These are phyloP conservation scores for Zaprionus vittiger DNA, from an alignment of 1,140 invertebrate species.

Conservation along the genomic window DNA sequence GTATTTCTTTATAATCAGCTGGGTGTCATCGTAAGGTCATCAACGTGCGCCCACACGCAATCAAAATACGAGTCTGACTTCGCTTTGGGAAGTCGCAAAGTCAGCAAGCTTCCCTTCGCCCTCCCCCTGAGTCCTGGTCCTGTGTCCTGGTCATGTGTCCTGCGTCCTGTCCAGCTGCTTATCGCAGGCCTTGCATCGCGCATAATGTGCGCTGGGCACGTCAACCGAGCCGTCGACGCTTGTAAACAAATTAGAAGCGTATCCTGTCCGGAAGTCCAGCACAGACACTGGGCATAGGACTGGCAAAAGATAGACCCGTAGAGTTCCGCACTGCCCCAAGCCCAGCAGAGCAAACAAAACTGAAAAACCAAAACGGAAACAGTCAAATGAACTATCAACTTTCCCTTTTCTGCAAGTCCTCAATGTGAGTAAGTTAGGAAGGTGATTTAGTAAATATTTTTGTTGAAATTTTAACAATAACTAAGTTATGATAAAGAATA, in stretches of 20 bases:
- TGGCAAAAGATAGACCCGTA: background rate
- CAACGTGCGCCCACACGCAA: constrained; percentile 49
- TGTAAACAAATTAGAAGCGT: constrained; percentile 81
- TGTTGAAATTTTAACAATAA: background rate
- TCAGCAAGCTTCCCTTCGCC: constrained; percentile 21
- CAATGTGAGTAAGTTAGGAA: constrained; percentile 12
- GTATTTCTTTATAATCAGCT: constrained; percentile 80
- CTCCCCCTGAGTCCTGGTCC: too few species aligned
- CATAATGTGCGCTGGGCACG: constrained; percentile 73
- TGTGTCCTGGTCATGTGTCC: background rate
- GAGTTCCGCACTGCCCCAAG: constrained; percentile 14
- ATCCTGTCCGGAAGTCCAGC: constrained; percentile 75
- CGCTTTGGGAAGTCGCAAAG: constrained; percentile 47
- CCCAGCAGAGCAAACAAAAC: constrained; percentile 52
- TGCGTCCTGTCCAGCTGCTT: constrained; percentile 51
- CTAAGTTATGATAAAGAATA: background rate
- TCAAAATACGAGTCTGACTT: constrained; percentile 17
- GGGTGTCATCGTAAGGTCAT: constrained; percentile 84
- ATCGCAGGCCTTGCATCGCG: constrained; percentile 67
- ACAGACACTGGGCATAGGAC: background rate
- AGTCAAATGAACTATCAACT: constrained; percentile 57
- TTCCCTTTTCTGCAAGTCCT: constrained; percentile 55
- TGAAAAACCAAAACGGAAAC: constrained; percentile 42
- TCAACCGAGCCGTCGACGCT: constrained; percentile 53
- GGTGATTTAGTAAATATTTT: background rate